Percentiles rank a stretch among this genome's conserved stretches.
phyloP scores from a whole-genome alignment of 1,140 invertebrate genomes.

The Cyclina sinensis region DNA sequence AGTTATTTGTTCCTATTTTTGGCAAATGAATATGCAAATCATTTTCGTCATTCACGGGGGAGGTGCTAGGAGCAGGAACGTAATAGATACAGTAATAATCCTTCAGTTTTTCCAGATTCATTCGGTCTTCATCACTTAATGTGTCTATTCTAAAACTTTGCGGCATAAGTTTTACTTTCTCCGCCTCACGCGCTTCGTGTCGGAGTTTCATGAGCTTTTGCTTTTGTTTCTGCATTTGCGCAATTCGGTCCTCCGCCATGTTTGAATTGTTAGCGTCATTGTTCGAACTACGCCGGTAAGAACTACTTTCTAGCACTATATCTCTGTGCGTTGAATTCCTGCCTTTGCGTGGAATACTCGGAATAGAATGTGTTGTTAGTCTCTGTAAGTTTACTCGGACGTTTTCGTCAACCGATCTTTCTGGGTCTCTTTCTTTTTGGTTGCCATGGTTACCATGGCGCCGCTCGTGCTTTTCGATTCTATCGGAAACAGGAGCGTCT shows the following conservation, averaged over 20 bases:
- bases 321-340: slow-evolving; percentile 38
- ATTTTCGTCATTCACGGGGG: slow-evolving; percentile 49
- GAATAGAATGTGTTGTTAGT: slow-evolving; percentile 63
- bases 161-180: slow-evolving; percentile 62
- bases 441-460: neutral
- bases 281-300: slow-evolving; percentile 9
- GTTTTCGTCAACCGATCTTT: slow-evolving; percentile 71
- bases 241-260: slow-evolving; percentile 44
- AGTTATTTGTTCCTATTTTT: neutral
- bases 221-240: slow-evolving; percentile 59
- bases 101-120: slow-evolving; percentile 76
- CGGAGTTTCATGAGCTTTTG: slow-evolving; percentile 57
- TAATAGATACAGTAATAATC: slow-evolving; percentile 80
- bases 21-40: slow-evolving; percentile 45
- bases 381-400: slow-evolving; percentile 78
- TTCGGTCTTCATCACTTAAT: slow-evolving; percentile 71
- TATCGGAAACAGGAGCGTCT: slow-evolving; percentile 56
- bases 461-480: slow-evolving; percentile 14
- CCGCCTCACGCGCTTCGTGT: slow-evolving; percentile 27
- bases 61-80: slow-evolving; percentile 69
- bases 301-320: slow-evolving; percentile 64
- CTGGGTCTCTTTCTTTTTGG: neutral
- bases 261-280: slow-evolving; percentile 54
- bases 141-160: slow-evolving; percentile 68
- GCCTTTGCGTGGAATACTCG: slow-evolving; percentile 51